These are phyloP conservation scores for Macaca nemestrina DNA, from an alignment of 2,113 vertebrate genomes.

Conservation along the genomic window DNA sequence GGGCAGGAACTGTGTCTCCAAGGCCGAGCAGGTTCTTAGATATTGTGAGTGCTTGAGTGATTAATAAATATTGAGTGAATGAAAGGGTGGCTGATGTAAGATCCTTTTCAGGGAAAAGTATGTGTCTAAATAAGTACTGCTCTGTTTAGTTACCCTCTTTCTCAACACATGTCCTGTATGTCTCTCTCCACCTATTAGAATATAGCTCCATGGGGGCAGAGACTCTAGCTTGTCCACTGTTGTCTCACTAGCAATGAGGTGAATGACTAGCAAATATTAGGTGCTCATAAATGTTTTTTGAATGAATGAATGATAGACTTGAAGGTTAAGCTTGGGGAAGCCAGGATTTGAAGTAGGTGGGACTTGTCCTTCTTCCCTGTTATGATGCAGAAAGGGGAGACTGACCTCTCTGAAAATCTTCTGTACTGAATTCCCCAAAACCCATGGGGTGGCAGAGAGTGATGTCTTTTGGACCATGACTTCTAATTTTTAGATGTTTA, in stretches of 20 bases:
- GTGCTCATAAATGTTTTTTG: background rate
- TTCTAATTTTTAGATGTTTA: background rate
- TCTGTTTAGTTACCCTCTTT: background rate
- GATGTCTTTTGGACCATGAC: background rate
- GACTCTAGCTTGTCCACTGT: background rate
- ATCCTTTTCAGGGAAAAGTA: background rate
- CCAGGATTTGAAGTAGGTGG: background rate
- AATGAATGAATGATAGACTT: background rate
- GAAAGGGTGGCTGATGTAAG: background rate
- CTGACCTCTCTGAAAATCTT: background rate
- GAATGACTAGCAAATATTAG: background rate
- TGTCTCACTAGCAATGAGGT: background rate
- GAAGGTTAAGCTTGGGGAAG: background rate
- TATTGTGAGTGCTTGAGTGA: background rate
- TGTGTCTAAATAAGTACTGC: background rate
- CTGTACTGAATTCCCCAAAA: background rate
- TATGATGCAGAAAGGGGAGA: background rate
- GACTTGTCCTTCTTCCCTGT: background rate
- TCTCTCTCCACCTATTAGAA: background rate
- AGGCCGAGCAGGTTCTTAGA: background rate
- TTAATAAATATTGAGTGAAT: constrained; percentile 1
- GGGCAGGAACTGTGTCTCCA: background rate
- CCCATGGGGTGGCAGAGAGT: too few species aligned
- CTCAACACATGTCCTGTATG: background rate
- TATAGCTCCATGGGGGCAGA: background rate